Evolutionary conservation across 2,888 invertebrate species (phyloP).

Genomic region (Phrixothrix hirtus): DNA sequence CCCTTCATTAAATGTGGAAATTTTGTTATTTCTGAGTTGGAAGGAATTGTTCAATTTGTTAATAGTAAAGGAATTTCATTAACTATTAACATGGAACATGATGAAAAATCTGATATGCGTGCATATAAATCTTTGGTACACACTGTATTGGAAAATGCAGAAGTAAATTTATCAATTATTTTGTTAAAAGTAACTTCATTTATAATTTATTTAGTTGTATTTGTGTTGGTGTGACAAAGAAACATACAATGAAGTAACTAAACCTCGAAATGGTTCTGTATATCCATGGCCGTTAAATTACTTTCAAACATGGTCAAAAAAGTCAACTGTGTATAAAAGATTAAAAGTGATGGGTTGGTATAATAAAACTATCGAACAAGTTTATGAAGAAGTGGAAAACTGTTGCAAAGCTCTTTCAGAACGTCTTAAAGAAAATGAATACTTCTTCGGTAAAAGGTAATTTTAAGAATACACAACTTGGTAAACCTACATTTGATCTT

Average conservation of each 20-base stretch:
- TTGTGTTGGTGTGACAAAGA: conserved; percentile 84
- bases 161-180: conserved; percentile 59
- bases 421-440: conserved; percentile 76
- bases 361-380: conserved; percentile 76
- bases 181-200: conserved; percentile 3
- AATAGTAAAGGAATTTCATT: conserved; percentile 81
- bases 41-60: conserved; percentile 88
- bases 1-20: conserved; percentile 92
- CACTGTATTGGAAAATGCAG: conserved; percentile 87
- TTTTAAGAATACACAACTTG: conserved; percentile 46
- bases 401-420: conserved; percentile 88
- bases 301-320: conserved; percentile 78
- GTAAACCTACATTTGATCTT: too few species aligned
- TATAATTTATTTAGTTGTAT: conserved; percentile 65
- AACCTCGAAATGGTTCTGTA: conserved; percentile 81
- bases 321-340: conserved; percentile 68
- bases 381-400: conserved; percentile 75
- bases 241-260: conserved; percentile 81
- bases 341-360: conserved; percentile 83
- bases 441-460: conserved; percentile 80
- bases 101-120: conserved; percentile 87
- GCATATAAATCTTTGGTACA: conserved; percentile 92
- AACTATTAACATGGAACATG: conserved; percentile 70
- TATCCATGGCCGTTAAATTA: conserved; percentile 92
- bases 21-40: conserved; percentile 86